phyloP scores from a whole-genome alignment of 2,888 invertebrate species.

The Agrotis ipsilon region DNA sequence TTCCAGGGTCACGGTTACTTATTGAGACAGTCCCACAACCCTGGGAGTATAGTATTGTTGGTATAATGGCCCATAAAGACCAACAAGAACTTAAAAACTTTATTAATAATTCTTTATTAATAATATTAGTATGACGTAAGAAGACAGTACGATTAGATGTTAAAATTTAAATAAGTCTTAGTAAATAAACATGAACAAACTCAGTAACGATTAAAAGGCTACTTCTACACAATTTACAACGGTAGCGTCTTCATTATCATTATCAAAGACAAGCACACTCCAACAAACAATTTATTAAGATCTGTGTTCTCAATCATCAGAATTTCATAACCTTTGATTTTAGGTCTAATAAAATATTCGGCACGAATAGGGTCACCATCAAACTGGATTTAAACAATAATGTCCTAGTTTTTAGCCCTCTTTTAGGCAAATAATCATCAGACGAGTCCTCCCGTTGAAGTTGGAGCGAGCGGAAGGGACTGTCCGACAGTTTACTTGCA shows the following conservation, averaged over 20 bases:
- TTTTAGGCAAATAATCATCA: too few relatives aligned
- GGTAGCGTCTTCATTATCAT: conserved; percentile 14
- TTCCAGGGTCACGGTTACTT: too few relatives aligned
- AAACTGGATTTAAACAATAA: background rate
- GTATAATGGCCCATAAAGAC: too few relatives aligned
- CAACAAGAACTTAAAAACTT: too few relatives aligned
- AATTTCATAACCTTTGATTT: conserved; percentile 51
- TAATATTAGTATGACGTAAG: too few relatives aligned
- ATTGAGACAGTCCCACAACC: too few relatives aligned
- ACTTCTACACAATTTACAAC: conserved; percentile 1
- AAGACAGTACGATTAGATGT: too few relatives aligned
- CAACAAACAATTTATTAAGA: conserved; percentile 47
- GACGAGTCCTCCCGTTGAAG: too few relatives aligned
- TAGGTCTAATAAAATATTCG: conserved; percentile 40
- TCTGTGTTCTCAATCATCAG: conserved; percentile 16
- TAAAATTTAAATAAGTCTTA: background rate
- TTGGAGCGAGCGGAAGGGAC: too few relatives aligned
- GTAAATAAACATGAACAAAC: background rate
- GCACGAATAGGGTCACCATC: conserved; percentile 6
- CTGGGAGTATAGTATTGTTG: too few relatives aligned
- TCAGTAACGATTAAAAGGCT: background rate
- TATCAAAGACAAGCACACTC: background rate
- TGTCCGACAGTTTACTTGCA: too few relatives aligned
- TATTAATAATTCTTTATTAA: too few relatives aligned
- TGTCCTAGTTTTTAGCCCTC: background rate